Evolutionary conservation across 2,113 vertebrate genomes (phyloP), one percentile per base, ranked within the genome.

Genomic region (Dermatemys mawii): DNA sequence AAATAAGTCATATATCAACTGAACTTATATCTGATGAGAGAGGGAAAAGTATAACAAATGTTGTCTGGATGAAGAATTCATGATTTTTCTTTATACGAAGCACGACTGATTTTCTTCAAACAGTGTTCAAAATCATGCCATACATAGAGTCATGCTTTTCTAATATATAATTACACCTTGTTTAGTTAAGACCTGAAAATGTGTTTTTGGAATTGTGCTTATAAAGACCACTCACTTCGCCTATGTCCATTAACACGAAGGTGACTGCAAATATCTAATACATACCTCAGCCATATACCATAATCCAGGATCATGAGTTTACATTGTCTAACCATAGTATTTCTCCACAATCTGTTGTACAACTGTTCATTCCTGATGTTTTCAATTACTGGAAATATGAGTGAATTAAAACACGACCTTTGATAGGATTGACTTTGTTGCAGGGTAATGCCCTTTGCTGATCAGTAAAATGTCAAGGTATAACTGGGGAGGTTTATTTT

Each of bases 321-420:
- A 90, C 91, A 67, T 19, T 89, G 78, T 55, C 84, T 67, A 75
- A 57, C 70, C 82, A 76, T 83, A 90, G 92, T 83, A 70, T 93
- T 93, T 95, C 83, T 48, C 90, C 96, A 5, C 85, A 93, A 50
- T 82, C 44, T 93, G 93, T 86, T 86, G 85, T 44, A 92, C 10
- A 88, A 93, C 50, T 85, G 8, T 83, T 83, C 93, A 91, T 90
- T 96, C 88, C 27, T 82, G 67, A 86, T 88, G 78, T 50, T 94
- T 96, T 81, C 76, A 90, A 85, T 91, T 90, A 93, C 44, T 67
- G 84, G 91, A 90, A 84, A 94, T 53, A n/a, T 35, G 24, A 93
- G 76, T 38, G 78, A 84, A 83, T 86, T 87, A 91, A 87, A 54
- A 83, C 76, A 84, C 19, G 22, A 67, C 35, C 19, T n/a, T 88